Base-by-base conservation (phyloP, 2,113 vertebrate species). In the Calyptomena viridis region DNA sequence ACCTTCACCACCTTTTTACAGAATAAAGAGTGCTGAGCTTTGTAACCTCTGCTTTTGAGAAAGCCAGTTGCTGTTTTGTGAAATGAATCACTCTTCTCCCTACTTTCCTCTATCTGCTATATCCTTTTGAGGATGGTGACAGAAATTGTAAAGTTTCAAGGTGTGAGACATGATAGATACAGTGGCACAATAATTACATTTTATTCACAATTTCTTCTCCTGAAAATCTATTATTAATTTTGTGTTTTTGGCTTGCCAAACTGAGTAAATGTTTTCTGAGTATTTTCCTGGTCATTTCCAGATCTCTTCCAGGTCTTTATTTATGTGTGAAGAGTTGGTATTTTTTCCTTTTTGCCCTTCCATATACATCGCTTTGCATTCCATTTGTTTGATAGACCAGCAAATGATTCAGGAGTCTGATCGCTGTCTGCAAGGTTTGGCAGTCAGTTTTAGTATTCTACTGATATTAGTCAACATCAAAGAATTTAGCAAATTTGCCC, bases 41-140 rank as follows among this genome's bases (percentile, higher is more conserved):
- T 92, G 49, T 80, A 95, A 90, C 62, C 62, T 31, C 37, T 44
- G 12, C 58, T 93, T 96, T 91, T 93, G 82, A 91, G 53, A 85
- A 91, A 87, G 8, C 5, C 9, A 4, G 31, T 60, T 94, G 55
- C 66, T 93, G 19, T 85, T 90, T 84, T 88, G 84, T 87, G 49
- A 44, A 75, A 83, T 33, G n/a, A 91, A 85, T 90, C 53, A 24
- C 8, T 80, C 49, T 85, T 82, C 79, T 53, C 23, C 46, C 37
- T 62, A 9, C 37, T 67, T 87, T 84, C 31, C 71, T 79, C 66
- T 84, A 8, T 50, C 67, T 74, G 46, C 13, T 82, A 14, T 16
- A 76, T 66, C 20, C 8, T 83, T 89, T 86, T 46, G 37, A 94
- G 67, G 85, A 69, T 7, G 7, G 13, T 76, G 46, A 76, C 28